phyloP scores from a whole-genome alignment of 2,888 invertebrate genomes.

The Campoplex capitator region DNA sequence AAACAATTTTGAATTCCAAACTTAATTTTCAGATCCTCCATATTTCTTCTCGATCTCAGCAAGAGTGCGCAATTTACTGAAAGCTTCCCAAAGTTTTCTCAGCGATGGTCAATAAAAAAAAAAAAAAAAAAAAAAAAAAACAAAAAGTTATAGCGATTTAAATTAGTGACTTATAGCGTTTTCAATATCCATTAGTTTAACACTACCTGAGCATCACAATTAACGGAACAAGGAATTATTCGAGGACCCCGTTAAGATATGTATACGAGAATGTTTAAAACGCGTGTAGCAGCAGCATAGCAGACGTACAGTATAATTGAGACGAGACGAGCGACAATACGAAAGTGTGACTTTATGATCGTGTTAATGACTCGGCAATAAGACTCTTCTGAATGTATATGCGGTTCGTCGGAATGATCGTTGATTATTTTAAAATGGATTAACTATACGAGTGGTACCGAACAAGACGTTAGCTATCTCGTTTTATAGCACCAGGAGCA shows the following conservation, averaged over 20 bases:
- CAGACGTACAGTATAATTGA: background rate
- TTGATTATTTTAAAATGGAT: slow-evolving; percentile 50
- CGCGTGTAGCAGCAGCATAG: background rate
- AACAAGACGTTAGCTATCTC: slow-evolving; percentile 31
- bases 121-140: no score
- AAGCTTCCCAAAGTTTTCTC: no score
- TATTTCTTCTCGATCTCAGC: no score
- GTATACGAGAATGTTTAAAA: background rate
- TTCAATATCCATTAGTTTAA: background rate
- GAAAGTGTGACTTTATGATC: slow-evolving; percentile 58
- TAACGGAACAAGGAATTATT: background rate
- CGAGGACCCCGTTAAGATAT: background rate
- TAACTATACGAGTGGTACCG: slow-evolving; percentile 9
- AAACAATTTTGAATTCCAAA: no score
- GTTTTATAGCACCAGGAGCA: background rate
- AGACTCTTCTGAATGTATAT: slow-evolving; percentile 20
- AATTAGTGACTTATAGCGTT: background rate
- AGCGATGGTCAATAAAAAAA: no score
- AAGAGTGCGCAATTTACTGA: no score
- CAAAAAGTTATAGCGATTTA: background rate
- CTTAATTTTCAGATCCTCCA: no score
- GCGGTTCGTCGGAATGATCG: background rate
- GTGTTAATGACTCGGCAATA: slow-evolving; percentile 58
- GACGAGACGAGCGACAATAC: slow-evolving; percentile 12
- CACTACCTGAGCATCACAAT: background rate